These are phyloP conservation scores for Orientallactaga sibirica DNA, from an alignment of 2,797 vertebrate genomes.

Conservation along the genomic window DNA sequence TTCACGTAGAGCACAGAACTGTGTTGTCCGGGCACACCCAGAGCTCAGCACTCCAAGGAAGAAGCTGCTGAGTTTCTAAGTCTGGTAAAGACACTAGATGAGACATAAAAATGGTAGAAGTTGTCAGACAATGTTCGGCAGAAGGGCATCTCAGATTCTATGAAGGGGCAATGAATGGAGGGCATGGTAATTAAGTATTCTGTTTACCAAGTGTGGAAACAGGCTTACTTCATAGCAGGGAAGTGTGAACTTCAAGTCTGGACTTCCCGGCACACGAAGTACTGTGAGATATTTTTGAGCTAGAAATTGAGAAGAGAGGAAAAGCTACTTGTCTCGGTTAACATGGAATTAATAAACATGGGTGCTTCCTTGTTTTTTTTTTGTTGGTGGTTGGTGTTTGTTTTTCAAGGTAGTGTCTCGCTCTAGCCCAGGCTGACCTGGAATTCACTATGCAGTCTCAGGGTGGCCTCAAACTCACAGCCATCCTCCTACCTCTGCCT, in stretches of 20 bases:
- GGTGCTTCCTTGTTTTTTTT: neutral
- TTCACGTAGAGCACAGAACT: neutral
- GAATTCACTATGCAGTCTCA: too few species aligned
- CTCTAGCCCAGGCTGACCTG: too few species aligned
- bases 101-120: neutral
- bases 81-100: neutral
- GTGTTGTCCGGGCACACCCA: neutral
- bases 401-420: too few species aligned
- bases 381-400: too few species aligned
- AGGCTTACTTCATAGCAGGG: slow-evolving; percentile 42
- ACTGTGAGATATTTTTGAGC: neutral
- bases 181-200: slow-evolving; percentile 32
- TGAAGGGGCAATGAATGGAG: neutral
- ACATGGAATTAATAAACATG: neutral
- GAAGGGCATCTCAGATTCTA: neutral
- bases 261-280: neutral
- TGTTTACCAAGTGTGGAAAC: slow-evolving; percentile 59
- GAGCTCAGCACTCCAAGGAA: too few species aligned
- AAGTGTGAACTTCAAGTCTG: slow-evolving; percentile 17
- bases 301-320: slow-evolving; percentile 52
- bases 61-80: neutral
- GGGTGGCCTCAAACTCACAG: too few species aligned
- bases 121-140: neutral
- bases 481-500: too few species aligned
- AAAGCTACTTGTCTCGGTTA: slow-evolving; percentile 41